phyloP scores from a whole-genome alignment of 2,797 vertebrate genomes.

The Chromobotia macracanthus region DNA sequence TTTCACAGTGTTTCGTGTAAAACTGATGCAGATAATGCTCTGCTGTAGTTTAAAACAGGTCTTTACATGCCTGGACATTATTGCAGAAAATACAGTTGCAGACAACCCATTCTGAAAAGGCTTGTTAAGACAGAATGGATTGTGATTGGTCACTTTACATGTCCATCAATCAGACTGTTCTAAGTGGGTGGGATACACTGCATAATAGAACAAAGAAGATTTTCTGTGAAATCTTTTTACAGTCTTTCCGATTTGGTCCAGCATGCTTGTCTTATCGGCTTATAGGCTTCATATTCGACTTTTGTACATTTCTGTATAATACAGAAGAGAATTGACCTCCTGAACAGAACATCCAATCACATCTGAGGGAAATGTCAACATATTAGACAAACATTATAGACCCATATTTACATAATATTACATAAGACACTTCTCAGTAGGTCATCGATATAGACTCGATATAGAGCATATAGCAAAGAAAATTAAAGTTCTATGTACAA shows the following conservation, averaged over 20 bases:
- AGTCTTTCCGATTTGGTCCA: too few relatives aligned
- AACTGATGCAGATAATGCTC: background rate
- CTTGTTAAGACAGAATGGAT: too few relatives aligned
- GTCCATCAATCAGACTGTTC: too few relatives aligned
- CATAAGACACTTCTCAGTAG: slow-evolving; percentile 65
- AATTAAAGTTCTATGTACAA: slow-evolving; percentile 42
- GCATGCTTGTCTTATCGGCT: background rate
- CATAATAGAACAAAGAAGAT: too few relatives aligned
- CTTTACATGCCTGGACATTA: background rate
- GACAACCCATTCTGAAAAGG: background rate
- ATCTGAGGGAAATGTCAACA: background rate
- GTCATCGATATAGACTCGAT: slow-evolving; percentile 69
- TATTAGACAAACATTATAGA: too few relatives aligned
- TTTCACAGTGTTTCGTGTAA: background rate
- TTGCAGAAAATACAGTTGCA: background rate
- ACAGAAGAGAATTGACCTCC: background rate
- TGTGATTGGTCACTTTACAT: too few relatives aligned
- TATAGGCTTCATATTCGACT: background rate
- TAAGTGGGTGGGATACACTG: too few relatives aligned
- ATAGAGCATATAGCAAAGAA: slow-evolving; percentile 56
- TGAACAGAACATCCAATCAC: background rate
- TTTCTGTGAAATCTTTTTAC: too few relatives aligned
- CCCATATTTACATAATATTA: slow-evolving; percentile 53
- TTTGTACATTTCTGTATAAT: background rate
- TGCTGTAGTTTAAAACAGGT: background rate